A percentile compares a stretch with the other conserved stretches of the same genome.
These are phyloP conservation scores for Crotalus adamanteus DNA, from an alignment of 2,797 vertebrate species.

Conservation along the genomic window DNA sequence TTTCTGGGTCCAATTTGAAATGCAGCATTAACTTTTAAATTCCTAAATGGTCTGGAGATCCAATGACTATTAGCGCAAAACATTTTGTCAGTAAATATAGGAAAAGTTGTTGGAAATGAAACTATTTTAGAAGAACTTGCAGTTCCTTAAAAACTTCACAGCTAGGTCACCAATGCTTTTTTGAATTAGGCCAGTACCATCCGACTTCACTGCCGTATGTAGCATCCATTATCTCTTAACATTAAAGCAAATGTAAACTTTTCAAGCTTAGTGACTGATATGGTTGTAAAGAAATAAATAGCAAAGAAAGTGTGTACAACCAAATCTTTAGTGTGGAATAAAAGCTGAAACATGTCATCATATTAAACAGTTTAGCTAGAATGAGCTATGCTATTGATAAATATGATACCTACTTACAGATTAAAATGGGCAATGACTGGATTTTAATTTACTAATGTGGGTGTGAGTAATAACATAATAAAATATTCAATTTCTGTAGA, in stretches of 20 bases:
- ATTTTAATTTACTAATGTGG: constrained; percentile 48
- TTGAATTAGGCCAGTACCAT: neutral
- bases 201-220: neutral
- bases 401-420: neutral
- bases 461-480: constrained; percentile 35
- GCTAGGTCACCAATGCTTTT: neutral
- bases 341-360: neutral
- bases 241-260: neutral
- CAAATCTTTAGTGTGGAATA: neutral
- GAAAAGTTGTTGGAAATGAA: neutral
- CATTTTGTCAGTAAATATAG: neutral
- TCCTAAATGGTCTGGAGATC: neutral
- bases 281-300: neutral
- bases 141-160: neutral
- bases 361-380: neutral
- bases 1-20: neutral
- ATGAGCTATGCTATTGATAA: constrained; percentile 1
- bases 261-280: neutral
- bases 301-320: neutral
- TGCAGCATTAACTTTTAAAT: neutral
- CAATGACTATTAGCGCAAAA: neutral
- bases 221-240: neutral
- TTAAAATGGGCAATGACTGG: constrained; percentile 29
- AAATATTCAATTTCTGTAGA: constrained; percentile 44
- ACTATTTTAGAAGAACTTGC: neutral